Evolutionary conservation across 2,113 vertebrate genomes (phyloP).

Genomic region (Corythaeola cristata): DNA sequence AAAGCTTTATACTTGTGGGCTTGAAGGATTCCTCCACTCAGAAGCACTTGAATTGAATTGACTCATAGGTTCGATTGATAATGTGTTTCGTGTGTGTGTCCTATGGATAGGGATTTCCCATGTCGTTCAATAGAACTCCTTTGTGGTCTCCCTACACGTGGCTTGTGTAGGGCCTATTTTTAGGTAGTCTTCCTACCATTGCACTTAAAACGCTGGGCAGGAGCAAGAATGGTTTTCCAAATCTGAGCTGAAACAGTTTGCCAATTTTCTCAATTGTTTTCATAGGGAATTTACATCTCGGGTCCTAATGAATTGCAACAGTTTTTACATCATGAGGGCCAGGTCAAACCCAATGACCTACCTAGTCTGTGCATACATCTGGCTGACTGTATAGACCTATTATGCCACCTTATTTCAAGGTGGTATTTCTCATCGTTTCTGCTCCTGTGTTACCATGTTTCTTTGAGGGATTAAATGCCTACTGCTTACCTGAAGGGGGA

Average conservation of each 20-base stretch:
- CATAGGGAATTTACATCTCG: background rate
- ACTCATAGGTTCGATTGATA: background rate
- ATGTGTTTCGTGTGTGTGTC: background rate
- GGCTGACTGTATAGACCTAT: background rate
- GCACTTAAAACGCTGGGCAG: background rate
- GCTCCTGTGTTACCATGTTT: background rate
- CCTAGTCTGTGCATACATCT: accelerated
- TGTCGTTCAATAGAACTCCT: background rate
- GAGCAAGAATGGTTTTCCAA: background rate
- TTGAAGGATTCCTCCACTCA: background rate
- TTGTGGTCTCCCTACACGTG: accelerated
- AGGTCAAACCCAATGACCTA: background rate
- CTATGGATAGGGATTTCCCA: background rate
- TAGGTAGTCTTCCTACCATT: background rate
- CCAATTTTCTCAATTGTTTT: background rate
- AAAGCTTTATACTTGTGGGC: background rate
- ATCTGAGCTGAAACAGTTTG: background rate
- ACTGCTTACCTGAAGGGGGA: background rate
- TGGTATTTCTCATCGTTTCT: background rate
- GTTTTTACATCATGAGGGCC: background rate
- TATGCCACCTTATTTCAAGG: background rate
- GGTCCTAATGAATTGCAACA: background rate
- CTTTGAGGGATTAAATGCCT: background rate
- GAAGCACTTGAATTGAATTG: background rate
- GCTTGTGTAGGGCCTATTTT: background rate